Evolutionary conservation across 2,113 vertebrate species (phyloP), one percentile per base, ranked within the genome.

Genomic region (Corvus hawaiiensis): DNA sequence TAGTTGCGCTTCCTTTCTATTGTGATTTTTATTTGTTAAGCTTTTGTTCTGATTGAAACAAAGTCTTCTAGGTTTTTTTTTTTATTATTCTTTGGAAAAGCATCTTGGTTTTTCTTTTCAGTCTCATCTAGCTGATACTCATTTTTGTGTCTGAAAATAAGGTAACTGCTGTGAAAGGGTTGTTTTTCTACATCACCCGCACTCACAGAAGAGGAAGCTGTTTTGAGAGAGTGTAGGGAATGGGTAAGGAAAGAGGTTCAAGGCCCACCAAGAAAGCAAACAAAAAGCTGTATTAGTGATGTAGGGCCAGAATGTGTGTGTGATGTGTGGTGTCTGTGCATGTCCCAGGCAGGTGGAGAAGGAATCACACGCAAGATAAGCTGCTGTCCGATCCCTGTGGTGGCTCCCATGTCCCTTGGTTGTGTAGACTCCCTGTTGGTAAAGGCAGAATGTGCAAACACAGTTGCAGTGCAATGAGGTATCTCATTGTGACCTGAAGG

Each of bases 381-480:
- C 56, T 82, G 46, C 51, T 39, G 32, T 11, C 39, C 2, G 5
- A 11, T 8, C 28, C 24, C 48, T 0, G 1, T 13, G 8, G 49
- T 1, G 1, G 35, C 39, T 82, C 24, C 0, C 0, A 0, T 37
- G 59, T 28, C 66, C 26, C 63, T 13, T 27, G 48, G 22, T 12
- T 63, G 13, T 73, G 69, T 35, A 14, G 32, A 3, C 27, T 63
- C 54, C 8, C 26, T 4, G 4, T 27, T 52, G 72, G 12, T 52
- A 41, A 16, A 56, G 39, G 43, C 80, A 68, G 18, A 10, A 37
- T 4, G 4, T 55, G 52, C 32, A 69, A 49, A n/a, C 52, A 13
- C 17, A 19, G 68, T 8, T 49, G 28, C 30, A 33, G 66, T 41
- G 27, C 56, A 51, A 2, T 16, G 23, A 62, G 33, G 22, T 33